phyloP scores from a whole-genome alignment of 2,888 invertebrate species.

The Oithona nana region DNA sequence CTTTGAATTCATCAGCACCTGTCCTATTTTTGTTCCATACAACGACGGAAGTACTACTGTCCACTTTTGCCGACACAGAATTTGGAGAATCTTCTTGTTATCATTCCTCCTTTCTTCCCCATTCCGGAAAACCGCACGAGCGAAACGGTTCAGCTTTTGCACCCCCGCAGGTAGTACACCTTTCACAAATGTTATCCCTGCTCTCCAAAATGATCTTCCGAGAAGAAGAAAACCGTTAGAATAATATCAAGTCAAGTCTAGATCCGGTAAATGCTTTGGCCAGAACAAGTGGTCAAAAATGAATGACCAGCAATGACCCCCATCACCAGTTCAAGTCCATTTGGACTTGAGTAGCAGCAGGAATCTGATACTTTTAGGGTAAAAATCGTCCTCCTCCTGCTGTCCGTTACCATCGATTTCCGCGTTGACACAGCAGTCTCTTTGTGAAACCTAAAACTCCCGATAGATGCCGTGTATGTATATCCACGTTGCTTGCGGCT shows the following conservation, averaged over 20 bases:
- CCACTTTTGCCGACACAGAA: too few species aligned
- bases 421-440: not conserved
- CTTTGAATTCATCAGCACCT: too few species aligned
- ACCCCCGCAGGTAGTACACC: not conserved
- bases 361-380: not conserved
- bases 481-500: too few species aligned
- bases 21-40: too few species aligned
- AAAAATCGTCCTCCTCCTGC: too few species aligned
- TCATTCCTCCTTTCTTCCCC: not conserved
- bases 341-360: not conserved
- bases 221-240: too few species aligned
- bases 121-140: not conserved
- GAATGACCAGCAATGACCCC: not conserved
- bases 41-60: too few species aligned
- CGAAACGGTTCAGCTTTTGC: not conserved
- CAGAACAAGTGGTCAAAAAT: too few species aligned
- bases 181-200: not conserved
- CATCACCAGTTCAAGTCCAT: not conserved
- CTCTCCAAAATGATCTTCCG: too few species aligned
- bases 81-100: not conserved
- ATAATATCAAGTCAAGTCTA: too few species aligned
- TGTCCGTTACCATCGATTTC: not conserved
- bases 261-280: too few species aligned
- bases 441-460: not conserved
- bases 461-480: too few species aligned